Evolutionary conservation across 2,113 vertebrate genomes (phyloP), one percentile per base, ranked within the genome.

Genomic region (Hippocampus mohnikei): DNA sequence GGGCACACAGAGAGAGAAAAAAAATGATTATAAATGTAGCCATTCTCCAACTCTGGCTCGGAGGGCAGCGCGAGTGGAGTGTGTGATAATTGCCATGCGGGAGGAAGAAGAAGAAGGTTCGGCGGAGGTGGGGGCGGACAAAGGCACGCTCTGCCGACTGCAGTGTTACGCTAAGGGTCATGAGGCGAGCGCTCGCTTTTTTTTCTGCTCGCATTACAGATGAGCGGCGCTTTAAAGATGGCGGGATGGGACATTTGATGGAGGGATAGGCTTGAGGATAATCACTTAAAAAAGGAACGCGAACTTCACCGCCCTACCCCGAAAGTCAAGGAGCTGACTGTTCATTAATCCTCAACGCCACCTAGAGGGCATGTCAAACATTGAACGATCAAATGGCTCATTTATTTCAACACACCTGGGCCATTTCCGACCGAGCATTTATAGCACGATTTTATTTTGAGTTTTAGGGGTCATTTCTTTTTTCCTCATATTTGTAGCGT

Each of bases 11-110:
- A 84, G 88, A 85, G 69, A 89, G 85, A 70, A 92, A 84, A 90
- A 75, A 89, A 83, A 91, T 87, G 91, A 92, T 94, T 91, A 88
- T 94, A 94, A 93, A 93, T 94, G 87, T 90, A 91, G 80, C 80
- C 85, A 86, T 92, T 79, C 83, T 92, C 88, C 88, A 89, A 67
- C 58, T 87, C 89, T 85, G 85, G 81, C 92, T 93, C 91, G 82
- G 91, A 92, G 94, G 94, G 93, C 87, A 91, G 90, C 88, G 92
- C 89, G 91, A 92, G 91, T 91, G 92, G 93, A 93, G 86, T 87
- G 92, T 91, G 88, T 90, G 93, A 93, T 96, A 95, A 95, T 91
- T 95, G 93, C 90, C 86, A 85, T 81, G 84, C 62, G 42, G 63
- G 13, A 18, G 63, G 40, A 41, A 21, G 60, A 40, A 55, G n/a